Conservation (phyloP, 1,140 invertebrate genomes). For the Danaus plexippus region DNA sequence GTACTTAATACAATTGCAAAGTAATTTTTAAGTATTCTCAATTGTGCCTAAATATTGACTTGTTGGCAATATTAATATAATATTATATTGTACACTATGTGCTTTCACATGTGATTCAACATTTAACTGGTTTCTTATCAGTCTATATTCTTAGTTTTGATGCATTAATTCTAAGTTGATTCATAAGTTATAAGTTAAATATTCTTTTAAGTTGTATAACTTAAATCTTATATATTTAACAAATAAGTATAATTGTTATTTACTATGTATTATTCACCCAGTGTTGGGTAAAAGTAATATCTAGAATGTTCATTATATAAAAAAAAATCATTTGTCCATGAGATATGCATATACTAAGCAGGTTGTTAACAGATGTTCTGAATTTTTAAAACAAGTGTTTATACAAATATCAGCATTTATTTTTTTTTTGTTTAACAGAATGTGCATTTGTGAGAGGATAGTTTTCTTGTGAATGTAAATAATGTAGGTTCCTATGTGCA, state of each 20-base stretch:
- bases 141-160: conserved; percentile 12
- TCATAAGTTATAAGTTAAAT: conserved; percentile 9
- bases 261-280: no score
- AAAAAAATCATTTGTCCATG: no score
- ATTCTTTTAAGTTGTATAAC: neutral
- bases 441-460: conserved; percentile 6
- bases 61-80: conserved; percentile 48
- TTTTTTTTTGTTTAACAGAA: neutral
- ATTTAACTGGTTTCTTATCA: conserved; percentile 10
- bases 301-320: no score
- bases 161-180: conserved; percentile 13
- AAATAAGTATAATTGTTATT: no score
- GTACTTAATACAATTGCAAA: conserved; percentile 59
- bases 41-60: conserved; percentile 62
- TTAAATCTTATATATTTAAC: no score
- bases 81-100: no score
- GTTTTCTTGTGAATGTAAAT: no score
- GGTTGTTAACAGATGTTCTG: no score
- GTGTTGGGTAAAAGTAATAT: no score
- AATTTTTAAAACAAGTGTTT: no score
- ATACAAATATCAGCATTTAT: no score
- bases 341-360: no score
- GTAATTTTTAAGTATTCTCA: conserved; percentile 49
- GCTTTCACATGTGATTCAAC: conserved; percentile 15
- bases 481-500: conserved; percentile 6